Evolutionary conservation across 2,797 vertebrate species (phyloP), one percentile per base, ranked within the genome.

Genomic region (Megaceryle alcyon): DNA sequence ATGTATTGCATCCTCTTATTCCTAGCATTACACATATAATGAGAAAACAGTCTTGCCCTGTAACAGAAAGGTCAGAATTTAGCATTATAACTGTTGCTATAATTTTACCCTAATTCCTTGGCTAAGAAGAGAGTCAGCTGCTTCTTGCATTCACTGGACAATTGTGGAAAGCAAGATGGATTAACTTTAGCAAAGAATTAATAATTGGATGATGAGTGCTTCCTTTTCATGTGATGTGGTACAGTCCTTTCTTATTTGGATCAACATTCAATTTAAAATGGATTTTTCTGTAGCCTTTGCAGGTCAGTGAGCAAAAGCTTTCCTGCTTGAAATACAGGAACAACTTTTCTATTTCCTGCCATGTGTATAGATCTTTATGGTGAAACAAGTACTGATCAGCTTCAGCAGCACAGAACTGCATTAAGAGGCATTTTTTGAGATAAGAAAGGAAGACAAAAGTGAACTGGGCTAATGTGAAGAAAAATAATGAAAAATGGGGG

Each of bases 181-280:
- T 70, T 90, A 35, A 92, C 70, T 90, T 94, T 14, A 91, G 69
- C n/a, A 82, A 54, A 88, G 66, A 90, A 92, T 93, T 66, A 68
- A 59, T 90, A 88, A 95, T 35, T 83, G 66, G 35, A 72, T 70
- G 61, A 86, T 35, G 31, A 90, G 16, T 31, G 23, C 9, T 84
- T 91, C 63, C 83, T 91, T 87, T 86, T 90, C 66, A 59, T 48
- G 17, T 63, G 56, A 54, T 76, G 19, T 65, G 19, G 20, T 86
- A 69, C 39, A 83, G 63, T 54, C 46, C 26, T 88, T 91, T 95
- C 79, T 91, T 91, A 76, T 92, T 94, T 96, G 77, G 39, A 86
- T 82, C 96, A 94, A 69, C 79, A 90, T 84, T 79, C 79, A 92
- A 65, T 88, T 91, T 78, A 56, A 92, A 95, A 96, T n/a, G 92